A percentile compares a stretch with the other conserved stretches of the same genome.
These are phyloP conservation scores for Podocnemis expansa DNA, from an alignment of 2,113 vertebrate genomes.

Conservation along the genomic window DNA sequence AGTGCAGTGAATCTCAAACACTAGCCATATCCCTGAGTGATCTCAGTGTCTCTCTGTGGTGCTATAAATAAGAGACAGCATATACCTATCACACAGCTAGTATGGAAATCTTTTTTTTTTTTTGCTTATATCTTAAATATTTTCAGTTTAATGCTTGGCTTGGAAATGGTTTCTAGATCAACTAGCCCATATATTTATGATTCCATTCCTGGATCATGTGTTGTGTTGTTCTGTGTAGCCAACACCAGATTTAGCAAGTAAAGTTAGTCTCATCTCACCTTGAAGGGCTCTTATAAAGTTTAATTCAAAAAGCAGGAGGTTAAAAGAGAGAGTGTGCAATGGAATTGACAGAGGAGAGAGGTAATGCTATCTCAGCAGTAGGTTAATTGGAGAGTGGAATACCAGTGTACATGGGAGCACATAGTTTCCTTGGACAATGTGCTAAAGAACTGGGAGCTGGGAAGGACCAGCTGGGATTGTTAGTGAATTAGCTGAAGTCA, in stretches of 20 bases:
- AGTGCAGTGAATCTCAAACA: neutral
- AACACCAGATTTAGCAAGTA: neutral
- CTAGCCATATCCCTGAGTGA: constrained; percentile 11
- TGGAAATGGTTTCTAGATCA: neutral
- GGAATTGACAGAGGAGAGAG: constrained; percentile 79
- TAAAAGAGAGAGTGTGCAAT: constrained; percentile 51
- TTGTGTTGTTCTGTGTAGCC: neutral
- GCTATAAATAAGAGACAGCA: neutral
- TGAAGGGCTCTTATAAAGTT: constrained; percentile 38
- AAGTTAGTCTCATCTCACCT: constrained; percentile 43
- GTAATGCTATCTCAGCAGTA: constrained; percentile 72
- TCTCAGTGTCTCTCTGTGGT: neutral
- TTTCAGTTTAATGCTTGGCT: neutral
- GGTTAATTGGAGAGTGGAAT: constrained; percentile 87
- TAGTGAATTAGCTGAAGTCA: constrained; percentile 92
- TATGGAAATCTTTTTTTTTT: constrained; percentile 28
- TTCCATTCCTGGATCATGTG: neutral
- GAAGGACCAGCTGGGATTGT: constrained; percentile 85
- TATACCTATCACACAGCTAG: constrained; percentile 7
- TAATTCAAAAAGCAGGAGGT: constrained; percentile 69
- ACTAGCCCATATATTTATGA: neutral
- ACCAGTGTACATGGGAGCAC: constrained; percentile 64
- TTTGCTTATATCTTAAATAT: constrained; percentile 38
- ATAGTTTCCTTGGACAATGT: constrained; percentile 77
- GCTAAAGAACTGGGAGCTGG: constrained; percentile 79